Percentiles rank a stretch among this genome's conserved stretches.
Evolutionary conservation across 2,113 vertebrate species (phyloP).

Genomic region (Anhinga rufa): DNA sequence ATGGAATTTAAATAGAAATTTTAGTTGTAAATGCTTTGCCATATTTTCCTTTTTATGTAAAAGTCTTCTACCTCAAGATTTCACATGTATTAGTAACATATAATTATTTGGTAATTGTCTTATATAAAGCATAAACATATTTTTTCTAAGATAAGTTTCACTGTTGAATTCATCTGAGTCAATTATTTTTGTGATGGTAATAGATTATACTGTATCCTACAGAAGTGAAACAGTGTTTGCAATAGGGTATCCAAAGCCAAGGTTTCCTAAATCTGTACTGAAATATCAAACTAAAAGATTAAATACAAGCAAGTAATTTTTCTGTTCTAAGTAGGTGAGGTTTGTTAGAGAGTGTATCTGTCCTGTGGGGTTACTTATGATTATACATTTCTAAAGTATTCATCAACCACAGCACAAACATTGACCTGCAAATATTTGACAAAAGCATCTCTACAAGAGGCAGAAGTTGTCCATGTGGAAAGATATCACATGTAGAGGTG

Average conservation of each 20-base stretch:
- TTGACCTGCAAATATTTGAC: not conserved
- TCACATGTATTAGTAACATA: not conserved
- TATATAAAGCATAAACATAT: not conserved
- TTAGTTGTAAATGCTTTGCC: not conserved
- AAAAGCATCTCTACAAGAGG: not conserved
- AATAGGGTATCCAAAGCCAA: not conserved
- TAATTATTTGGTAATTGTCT: not conserved
- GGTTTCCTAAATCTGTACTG: not conserved
- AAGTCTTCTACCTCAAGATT: not conserved
- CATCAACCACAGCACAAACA: not conserved
- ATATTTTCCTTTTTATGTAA: not conserved
- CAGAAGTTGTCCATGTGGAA: not conserved
- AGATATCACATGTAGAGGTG: not conserved
- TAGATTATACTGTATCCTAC: not conserved
- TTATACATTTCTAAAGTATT: not conserved
- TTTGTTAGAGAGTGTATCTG: not conserved
- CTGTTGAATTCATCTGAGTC: not conserved
- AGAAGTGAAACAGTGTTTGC: not conserved
- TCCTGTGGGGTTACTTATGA: not conserved
- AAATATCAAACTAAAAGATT: not conserved
- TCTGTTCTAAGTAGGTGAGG: not conserved
- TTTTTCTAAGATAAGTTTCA: not conserved
- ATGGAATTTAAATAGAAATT: not conserved
- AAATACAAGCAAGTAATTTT: not conserved
- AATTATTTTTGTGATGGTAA: not conserved